phyloP scores from a whole-genome alignment of 2,113 vertebrate genomes.

The Anguilla japonica region DNA sequence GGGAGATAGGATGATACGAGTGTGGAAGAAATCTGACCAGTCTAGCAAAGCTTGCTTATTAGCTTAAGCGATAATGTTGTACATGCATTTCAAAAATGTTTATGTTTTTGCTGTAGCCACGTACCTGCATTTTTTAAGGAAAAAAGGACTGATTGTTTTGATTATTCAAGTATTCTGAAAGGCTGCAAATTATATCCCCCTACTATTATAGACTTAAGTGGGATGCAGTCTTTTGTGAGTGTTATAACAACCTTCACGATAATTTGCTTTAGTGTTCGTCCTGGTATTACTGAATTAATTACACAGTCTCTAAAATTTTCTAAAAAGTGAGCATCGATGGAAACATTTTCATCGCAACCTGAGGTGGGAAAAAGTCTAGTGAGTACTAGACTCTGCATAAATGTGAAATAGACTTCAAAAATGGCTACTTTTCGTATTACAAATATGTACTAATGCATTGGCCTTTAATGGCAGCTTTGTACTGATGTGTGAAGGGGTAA shows the following conservation, averaged over 20 bases:
- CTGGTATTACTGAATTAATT: background rate
- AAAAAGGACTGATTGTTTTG: no score
- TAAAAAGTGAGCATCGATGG: constrained; percentile 8
- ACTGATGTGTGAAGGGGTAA: constrained; percentile 49
- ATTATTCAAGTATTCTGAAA: no score
- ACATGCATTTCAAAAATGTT: no score
- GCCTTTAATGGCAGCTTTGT: constrained; percentile 31
- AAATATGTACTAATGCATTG: constrained; percentile 37
- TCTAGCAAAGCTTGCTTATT: no score
- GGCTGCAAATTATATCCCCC: background rate
- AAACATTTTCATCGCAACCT: background rate
- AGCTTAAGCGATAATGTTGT: no score
- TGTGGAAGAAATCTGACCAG: background rate
- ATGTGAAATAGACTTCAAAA: constrained; percentile 25
- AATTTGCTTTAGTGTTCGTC: background rate
- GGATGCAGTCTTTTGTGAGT: background rate
- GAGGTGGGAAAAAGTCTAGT: background rate
- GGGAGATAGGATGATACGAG: background rate
- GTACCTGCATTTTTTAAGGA: no score
- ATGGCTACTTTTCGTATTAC: constrained; percentile 32
- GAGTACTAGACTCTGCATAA: constrained; percentile 6
- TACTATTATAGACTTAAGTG: background rate
- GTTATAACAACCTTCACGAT: background rate
- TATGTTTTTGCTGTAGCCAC: no score
- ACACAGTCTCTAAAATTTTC: background rate